A percentile compares a stretch with the other conserved stretches of the same genome.
phyloP scores from a whole-genome alignment of 2,888 invertebrate species.

The Monoplex corrugatus region DNA sequence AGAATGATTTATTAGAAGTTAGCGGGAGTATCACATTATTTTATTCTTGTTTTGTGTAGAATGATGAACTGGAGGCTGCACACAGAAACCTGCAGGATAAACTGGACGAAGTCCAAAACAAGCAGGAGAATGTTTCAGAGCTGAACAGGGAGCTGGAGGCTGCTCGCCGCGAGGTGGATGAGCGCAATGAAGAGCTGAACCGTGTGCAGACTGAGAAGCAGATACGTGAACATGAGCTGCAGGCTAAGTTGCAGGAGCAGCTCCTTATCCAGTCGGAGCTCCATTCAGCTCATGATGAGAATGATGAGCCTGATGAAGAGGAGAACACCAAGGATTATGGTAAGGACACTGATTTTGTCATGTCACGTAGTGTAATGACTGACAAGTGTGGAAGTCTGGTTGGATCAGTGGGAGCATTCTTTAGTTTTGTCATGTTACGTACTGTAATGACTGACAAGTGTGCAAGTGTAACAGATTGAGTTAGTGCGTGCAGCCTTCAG shows the following conservation, averaged over 20 bases:
- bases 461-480: no score
- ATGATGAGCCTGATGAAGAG: slow-evolving; percentile 57
- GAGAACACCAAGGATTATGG: slow-evolving; percentile 49
- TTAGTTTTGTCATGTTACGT: no score
- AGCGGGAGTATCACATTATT: no score
- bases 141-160: slow-evolving; percentile 83
- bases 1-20: no score
- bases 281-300: slow-evolving; percentile 54
- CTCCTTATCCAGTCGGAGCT: slow-evolving; percentile 54
- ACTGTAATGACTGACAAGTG: no score
- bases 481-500: no score
- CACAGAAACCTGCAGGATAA: slow-evolving; percentile 56
- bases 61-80: slow-evolving; percentile 54
- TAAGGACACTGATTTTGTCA: slow-evolving; percentile 6
- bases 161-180: slow-evolving; percentile 84
- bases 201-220: slow-evolving; percentile 43
- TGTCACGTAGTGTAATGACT: neutral
- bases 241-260: slow-evolving; percentile 50
- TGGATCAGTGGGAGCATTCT: neutral
- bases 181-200: slow-evolving; percentile 59
- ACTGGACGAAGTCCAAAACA: slow-evolving; percentile 60
- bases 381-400: neutral
- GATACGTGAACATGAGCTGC: slow-evolving; percentile 53
- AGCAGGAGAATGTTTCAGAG: slow-evolving; percentile 65
- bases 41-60: slow-evolving; percentile 48